Base-by-base conservation (phyloP, 2,888 invertebrate species). In the Epirrhoe tristata region DNA sequence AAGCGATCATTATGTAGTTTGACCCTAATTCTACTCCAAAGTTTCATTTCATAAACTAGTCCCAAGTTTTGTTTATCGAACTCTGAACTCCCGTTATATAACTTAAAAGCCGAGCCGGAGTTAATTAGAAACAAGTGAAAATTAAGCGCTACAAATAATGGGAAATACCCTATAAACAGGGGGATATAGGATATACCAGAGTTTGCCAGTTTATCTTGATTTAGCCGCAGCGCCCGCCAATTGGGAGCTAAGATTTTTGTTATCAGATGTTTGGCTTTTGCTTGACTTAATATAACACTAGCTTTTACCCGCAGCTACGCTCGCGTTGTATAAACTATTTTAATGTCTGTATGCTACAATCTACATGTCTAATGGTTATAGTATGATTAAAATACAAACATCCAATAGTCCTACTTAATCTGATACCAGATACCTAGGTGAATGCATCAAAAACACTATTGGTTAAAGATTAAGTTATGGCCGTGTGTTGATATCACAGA, bases 141-240 rank as follows among this genome's bases (percentile, higher is more conserved):
- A 74, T 74, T 74, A 74, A 74, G 73, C 70, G 74, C 73, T 72
- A 73, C 74, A 74, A 74, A 74, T 74, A 73, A 74, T 73, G 71
- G 70, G 57, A 61, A 73, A 74, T 72, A 70, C 66, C 70, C 74
- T 69, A 69, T 74, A 74, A 74, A 74, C 70, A 73, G 57, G 63
- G 56, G 70, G 70, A 71, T 74, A 73, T 73, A 72, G 70, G 69
- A 70, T 71, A 70, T 67, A 66, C 67, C 59, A 68, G 67, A 70
- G 70, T 73, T 73, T 69, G 66, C 64, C 64, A 70, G 58, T 70
- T 73, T 67, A 70, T 73, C 48, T 62, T 36, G 14, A 50, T 55
- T 46, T 50, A 39, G 36, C 62, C 54, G 50, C 36, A 55, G 55
- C 17, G 16, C 31, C 46, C 12, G 16, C 39, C 5, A 31, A 6